Conservation (phyloP, 2,888 invertebrate genomes). For the Sipha maydis region DNA sequence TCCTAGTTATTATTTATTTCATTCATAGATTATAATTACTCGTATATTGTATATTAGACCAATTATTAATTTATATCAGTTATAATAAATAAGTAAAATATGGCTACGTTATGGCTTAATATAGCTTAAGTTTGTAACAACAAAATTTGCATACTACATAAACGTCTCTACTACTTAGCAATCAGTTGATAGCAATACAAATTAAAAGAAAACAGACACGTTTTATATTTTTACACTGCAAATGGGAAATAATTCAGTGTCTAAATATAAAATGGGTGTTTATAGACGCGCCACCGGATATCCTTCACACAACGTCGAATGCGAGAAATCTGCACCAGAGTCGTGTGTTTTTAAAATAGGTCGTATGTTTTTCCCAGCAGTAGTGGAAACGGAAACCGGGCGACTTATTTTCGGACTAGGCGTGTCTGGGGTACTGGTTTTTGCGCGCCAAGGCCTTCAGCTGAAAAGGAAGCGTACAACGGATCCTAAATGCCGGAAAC, state of each 20-base stretch:
- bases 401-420: conserved; percentile 61
- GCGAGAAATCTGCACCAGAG: conserved; percentile 52
- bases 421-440: conserved; percentile 55
- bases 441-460: conserved; percentile 44
- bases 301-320: conserved; percentile 16
- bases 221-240: not conserved
- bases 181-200: not conserved
- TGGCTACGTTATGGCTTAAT: no score
- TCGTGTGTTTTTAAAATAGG: conserved; percentile 56
- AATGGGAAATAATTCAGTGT: conserved; percentile 36
- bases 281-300: conserved; percentile 57
- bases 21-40: no score
- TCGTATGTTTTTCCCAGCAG: conserved; percentile 52
- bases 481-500: conserved; percentile 61
- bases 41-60: no score
- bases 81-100: not conserved
- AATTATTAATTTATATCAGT: not conserved
- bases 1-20: no score
- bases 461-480: conserved; percentile 42
- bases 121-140: not conserved
- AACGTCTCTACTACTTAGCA: not conserved
- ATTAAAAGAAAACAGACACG: conserved; percentile 32
- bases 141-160: not conserved
- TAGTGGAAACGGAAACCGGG: conserved; percentile 48
- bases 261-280: conserved; percentile 59